These are phyloP conservation scores for Kryphioiulus occultus DNA, from an alignment of 2,888 invertebrate genomes.

Conservation along the genomic window DNA sequence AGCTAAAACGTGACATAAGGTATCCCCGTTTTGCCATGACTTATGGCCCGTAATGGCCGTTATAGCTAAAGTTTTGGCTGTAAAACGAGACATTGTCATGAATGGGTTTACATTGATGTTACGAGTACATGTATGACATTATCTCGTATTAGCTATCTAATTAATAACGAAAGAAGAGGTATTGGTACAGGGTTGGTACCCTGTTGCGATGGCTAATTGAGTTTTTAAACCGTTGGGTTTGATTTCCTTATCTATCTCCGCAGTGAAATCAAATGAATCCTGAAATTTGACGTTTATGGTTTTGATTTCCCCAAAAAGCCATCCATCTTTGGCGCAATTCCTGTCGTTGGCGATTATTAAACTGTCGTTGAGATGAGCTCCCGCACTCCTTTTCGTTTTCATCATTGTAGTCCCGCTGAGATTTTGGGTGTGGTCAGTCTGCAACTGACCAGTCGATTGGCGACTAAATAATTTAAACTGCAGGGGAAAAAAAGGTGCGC, in stretches of 20 bases:
- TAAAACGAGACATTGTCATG: too few relatives aligned
- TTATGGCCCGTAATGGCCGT: too few relatives aligned
- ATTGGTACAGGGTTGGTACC: not conserved
- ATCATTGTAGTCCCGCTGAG: not conserved
- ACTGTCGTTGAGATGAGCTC: not conserved
- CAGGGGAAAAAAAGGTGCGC: not conserved
- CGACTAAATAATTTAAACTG: not conserved
- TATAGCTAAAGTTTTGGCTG: too few relatives aligned
- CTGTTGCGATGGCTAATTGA: not conserved
- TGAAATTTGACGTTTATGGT: conserved; percentile 24
- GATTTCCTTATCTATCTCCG: not conserved
- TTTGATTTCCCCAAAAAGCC: not conserved
- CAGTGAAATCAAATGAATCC: not conserved
- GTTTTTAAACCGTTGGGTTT: not conserved
- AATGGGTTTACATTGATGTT: too few relatives aligned
- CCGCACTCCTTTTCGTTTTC: not conserved
- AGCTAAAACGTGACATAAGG: too few relatives aligned
- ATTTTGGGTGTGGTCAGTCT: not conserved
- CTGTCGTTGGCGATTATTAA: not conserved
- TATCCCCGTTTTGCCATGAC: too few relatives aligned
- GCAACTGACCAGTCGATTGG: not conserved
- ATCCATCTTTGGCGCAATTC: not conserved
- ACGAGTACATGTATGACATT: too few relatives aligned
- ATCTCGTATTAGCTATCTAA: too few relatives aligned
- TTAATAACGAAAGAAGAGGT: not conserved